These are phyloP conservation scores for Helicoverpa zea DNA, from an alignment of 1,140 invertebrate genomes.

Conservation along the genomic window DNA sequence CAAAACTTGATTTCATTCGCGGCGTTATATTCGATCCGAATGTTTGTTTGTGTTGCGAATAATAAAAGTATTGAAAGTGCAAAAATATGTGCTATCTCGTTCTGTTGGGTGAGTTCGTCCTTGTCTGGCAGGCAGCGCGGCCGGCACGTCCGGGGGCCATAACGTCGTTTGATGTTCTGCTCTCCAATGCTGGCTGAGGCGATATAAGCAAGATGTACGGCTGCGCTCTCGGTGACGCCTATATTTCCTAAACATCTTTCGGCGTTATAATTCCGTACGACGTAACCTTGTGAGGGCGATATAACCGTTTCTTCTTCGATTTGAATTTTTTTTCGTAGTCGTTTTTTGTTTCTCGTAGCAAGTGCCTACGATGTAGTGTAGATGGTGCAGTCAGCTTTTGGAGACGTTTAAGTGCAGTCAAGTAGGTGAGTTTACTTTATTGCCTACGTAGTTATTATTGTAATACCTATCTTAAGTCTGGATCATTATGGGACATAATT, in stretches of 20 bases:
- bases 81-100: slow-evolving; percentile 70
- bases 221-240: slow-evolving; percentile 88
- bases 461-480: not conserved
- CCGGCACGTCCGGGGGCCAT: slow-evolving; percentile 88
- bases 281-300: slow-evolving; percentile 75
- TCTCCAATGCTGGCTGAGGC: slow-evolving; percentile 92
- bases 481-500: too few relatives aligned
- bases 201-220: slow-evolving; percentile 92
- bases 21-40: slow-evolving; percentile 69
- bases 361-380: slow-evolving; percentile 13
- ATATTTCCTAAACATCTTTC: slow-evolving; percentile 86
- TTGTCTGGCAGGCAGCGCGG: slow-evolving; percentile 84
- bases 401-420: slow-evolving; percentile 5
- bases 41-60: slow-evolving; percentile 79
- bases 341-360: slow-evolving; percentile 21
- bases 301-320: slow-evolving; percentile 34
- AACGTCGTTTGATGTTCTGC: slow-evolving; percentile 92
- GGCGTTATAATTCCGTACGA: slow-evolving; percentile 77
- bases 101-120: slow-evolving; percentile 74
- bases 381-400: slow-evolving; percentile 1
- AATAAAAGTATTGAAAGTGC: slow-evolving; percentile 79
- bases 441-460: not conserved
- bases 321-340: slow-evolving; percentile 27
- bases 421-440: slow-evolving; percentile 13
- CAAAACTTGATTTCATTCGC: slow-evolving; percentile 53